Evolutionary conservation across 2,888 invertebrate genomes (phyloP), one percentile per base, ranked within the genome.

Genomic region (Amitus sp.): DNA sequence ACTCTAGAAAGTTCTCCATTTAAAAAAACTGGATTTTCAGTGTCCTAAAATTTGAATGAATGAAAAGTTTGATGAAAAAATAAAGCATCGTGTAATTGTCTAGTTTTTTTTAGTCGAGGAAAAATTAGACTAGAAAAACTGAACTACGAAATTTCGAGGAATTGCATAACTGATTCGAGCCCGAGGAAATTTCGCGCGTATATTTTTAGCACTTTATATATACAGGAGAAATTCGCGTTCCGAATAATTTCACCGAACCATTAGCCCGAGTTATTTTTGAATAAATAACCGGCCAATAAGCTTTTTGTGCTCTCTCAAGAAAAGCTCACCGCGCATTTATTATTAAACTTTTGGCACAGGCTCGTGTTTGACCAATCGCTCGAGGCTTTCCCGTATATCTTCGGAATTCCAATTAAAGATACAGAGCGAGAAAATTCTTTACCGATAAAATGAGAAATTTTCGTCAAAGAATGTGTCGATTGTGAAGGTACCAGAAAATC

Each of bases 391-490:
- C 47, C 19, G 60, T 50, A 46, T 60, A 55, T 52, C 58, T 48
- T 42, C 18, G 54, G 57, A 65, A 65, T 65, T 65, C 54, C 64
- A 65, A 61, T 65, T 61, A 65, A 57, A 65, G 57, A 61, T 52
- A 65, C 60, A 58, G 23, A 52, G 55, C 53, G 33, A 42, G 30
- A 43, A 55, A 57, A 53, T 40, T 49, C 37, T 15, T 53, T 51
- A 37, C 28, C 53, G 57, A 54, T 61, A 54, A 61, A 61, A 60
- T 18, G 47, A 30, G 34, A 40, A 54, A 57, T 27, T 64, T 43
- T 15, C 33, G n/a, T 20, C 18, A 27, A 61, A 54, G 57, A 65
- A 61, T 61, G 54, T 53, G 64, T 53, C 59, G 59, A 64, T 59
- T 39, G 47, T 19, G 30, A 49, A 43, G 47, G 53, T 56, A 61